A percentile compares a stretch with the other conserved stretches of the same genome.
Conservation (phyloP, 2,888 invertebrate genomes). For the Macaria liturata region DNA sequence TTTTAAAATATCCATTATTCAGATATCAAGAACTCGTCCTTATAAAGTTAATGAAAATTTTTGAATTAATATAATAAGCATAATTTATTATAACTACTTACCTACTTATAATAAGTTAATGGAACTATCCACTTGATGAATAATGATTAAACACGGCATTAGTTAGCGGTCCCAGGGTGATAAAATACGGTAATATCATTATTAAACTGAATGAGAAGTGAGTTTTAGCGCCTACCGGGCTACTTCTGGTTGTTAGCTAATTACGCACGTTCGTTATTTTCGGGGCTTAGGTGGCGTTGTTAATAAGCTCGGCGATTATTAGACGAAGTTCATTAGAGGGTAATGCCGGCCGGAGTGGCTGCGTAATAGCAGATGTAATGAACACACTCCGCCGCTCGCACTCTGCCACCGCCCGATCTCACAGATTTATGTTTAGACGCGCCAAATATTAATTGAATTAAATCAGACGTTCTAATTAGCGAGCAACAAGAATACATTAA, state of each 20-base stretch:
- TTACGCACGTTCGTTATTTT: constrained; percentile 16
- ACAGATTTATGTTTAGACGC: constrained; percentile 34
- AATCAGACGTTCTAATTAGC: constrained; percentile 35
- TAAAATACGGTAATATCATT: constrained; percentile 15
- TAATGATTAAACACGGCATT: constrained; percentile 11
- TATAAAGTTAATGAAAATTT: constrained; percentile 2
- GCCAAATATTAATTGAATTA: constrained; percentile 32
- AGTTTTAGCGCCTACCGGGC: constrained; percentile 1
- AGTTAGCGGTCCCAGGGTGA: constrained; percentile 11
- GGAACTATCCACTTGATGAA: constrained; percentile 12
- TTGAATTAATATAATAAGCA: neutral
- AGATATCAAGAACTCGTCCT: constrained; percentile 6
- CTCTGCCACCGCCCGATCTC: constrained; percentile 25
- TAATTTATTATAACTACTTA: constrained; percentile 8
- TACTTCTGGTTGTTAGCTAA: neutral
- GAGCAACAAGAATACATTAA: constrained; percentile 55
- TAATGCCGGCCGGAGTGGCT: constrained; percentile 51
- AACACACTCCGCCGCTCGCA: constrained; percentile 43
- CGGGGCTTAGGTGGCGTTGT: constrained; percentile 19
- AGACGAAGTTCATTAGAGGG: constrained; percentile 54
- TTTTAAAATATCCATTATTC: constrained; percentile 11
- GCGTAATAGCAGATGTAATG: constrained; percentile 49
- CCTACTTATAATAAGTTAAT: constrained; percentile 11
- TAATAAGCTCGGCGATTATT: constrained; percentile 41
- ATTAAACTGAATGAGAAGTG: constrained; percentile 6